phyloP scores from a whole-genome alignment of 2,888 invertebrate genomes.

The Athetis lepigone region DNA sequence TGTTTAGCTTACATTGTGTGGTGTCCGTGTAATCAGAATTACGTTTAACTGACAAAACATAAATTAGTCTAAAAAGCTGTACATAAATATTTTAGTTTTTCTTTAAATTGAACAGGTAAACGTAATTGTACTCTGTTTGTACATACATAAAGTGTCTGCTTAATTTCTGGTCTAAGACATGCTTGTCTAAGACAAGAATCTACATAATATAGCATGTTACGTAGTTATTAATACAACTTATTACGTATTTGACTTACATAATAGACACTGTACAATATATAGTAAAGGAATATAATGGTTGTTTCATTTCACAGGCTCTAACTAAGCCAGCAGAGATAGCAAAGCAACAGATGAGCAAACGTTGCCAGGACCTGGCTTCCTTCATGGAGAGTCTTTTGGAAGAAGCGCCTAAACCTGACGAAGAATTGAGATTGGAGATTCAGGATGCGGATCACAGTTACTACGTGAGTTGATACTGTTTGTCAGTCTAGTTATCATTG shows the following conservation, averaged over 20 bases:
- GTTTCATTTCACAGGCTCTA: constrained; percentile 73
- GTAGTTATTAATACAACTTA: constrained; percentile 16
- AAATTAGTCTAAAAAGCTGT: neutral
- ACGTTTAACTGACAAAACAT: constrained; percentile 26
- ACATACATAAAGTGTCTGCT: constrained; percentile 21
- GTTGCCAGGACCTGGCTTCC: constrained; percentile 93
- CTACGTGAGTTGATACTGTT: constrained; percentile 88
- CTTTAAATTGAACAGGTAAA: constrained; percentile 10
- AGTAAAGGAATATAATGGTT: constrained; percentile 3
- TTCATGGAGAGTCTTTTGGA: constrained; percentile 94
- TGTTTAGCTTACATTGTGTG: constrained; percentile 28
- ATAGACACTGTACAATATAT: neutral
- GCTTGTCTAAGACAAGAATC: constrained; percentile 24
- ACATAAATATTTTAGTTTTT: neutral
- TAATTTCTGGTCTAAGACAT: constrained; percentile 12
- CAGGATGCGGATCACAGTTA: constrained; percentile 91
- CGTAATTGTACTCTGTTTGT: constrained; percentile 26
- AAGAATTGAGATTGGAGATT: constrained; percentile 90
- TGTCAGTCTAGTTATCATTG: neutral
- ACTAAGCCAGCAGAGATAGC: constrained; percentile 89
- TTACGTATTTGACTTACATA: constrained; percentile 18
- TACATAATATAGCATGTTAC: constrained; percentile 31
- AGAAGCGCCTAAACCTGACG: constrained; percentile 91
- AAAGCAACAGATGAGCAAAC: constrained; percentile 92
- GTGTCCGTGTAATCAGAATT: constrained; percentile 19